phyloP scores from a whole-genome alignment of 2,797 vertebrate species.

The Peromyscus attwateri region DNA sequence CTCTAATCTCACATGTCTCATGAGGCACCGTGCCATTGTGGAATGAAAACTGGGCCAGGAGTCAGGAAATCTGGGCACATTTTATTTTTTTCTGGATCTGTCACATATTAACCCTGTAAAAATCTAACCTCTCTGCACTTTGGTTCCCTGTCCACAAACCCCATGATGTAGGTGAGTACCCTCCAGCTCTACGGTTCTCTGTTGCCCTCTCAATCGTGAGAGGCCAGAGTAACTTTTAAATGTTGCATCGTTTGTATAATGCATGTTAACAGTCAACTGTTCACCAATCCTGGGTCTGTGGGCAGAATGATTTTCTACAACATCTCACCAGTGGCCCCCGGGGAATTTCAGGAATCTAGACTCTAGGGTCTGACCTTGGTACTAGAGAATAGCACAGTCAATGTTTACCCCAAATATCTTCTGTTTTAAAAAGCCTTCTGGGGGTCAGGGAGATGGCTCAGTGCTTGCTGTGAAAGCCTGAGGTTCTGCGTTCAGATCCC shows the following conservation, averaged over 20 bases:
- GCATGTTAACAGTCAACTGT: neutral
- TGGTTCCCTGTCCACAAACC: conserved; percentile 20
- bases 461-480: neutral
- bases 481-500: neutral
- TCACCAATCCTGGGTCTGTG: neutral
- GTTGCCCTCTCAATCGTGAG: neutral
- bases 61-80: conserved; percentile 77
- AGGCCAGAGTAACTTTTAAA: conserved; percentile 25
- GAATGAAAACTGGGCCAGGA: conserved; percentile 75
- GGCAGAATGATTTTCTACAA: neutral
- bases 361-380: neutral
- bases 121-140: conserved; percentile 71
- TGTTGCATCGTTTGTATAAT: neutral
- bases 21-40: conserved; percentile 73
- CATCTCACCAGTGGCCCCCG: neutral
- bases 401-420: neutral
- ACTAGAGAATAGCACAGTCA: neutral
- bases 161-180: conserved; percentile 19
- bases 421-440: conserved; percentile 33
- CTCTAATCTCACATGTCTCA: conserved; percentile 78
- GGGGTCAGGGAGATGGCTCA: neutral
- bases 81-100: conserved; percentile 70
- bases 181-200: neutral
- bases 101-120: conserved; percentile 78
- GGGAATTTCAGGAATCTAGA: neutral